Conservation (phyloP, 2,888 invertebrate species). For the Drosophila kokeensis region DNA sequence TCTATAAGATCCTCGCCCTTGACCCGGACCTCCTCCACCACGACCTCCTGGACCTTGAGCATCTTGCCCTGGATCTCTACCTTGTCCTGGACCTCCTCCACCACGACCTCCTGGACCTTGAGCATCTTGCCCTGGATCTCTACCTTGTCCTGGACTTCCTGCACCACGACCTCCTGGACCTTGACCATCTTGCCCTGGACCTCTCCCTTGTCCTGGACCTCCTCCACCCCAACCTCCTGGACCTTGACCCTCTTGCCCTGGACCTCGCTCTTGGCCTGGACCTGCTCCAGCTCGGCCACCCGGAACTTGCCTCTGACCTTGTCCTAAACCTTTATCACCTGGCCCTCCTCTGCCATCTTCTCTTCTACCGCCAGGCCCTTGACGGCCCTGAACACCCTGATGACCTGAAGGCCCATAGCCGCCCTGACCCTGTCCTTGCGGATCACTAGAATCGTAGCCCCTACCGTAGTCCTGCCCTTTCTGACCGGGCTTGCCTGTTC, state of each 20-base stretch:
- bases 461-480: slow-evolving; percentile 7
- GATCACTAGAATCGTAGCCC: background rate
- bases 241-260: background rate
- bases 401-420: background rate
- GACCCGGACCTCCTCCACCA: background rate
- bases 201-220: background rate
- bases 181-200: background rate
- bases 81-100: background rate
- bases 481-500: slow-evolving; percentile 3
- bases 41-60: background rate
- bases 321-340: background rate
- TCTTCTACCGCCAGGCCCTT: background rate
- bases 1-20: background rate
- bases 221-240: background rate
- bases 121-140: background rate
- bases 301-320: background rate
- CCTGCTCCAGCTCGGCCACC: background rate
- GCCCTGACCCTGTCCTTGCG: background rate
- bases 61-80: background rate
- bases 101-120: background rate
- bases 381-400: background rate
- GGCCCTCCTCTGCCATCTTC: background rate
- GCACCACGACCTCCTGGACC: background rate
- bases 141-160: background rate
- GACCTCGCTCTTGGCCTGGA: background rate